Percentiles rank a stretch among this genome's conserved stretches.
Conservation (phyloP, 2,113 vertebrate genomes). For the Crotalus tigris region DNA sequence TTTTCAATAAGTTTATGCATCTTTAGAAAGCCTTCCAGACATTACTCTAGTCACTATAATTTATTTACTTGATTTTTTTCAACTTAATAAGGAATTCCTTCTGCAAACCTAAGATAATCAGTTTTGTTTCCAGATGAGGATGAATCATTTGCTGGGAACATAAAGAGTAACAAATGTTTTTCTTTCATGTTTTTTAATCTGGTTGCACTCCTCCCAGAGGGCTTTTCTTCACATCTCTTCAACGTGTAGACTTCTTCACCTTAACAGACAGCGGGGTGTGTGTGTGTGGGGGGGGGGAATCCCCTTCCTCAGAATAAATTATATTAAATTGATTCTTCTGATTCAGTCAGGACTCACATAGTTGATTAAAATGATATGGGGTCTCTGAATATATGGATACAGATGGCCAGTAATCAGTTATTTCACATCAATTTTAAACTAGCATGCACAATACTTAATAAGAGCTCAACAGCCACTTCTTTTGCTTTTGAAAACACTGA, state of each 20-base stretch:
- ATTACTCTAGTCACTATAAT: not conserved
- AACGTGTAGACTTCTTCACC: not conserved
- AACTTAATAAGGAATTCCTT: not conserved
- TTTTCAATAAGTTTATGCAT: not conserved
- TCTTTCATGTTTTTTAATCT: not conserved
- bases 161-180: no score
- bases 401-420: not conserved
- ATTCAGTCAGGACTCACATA: not conserved
- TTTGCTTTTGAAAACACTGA: not conserved
- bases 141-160: not conserved
- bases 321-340: not conserved
- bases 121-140: not conserved
- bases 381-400: not conserved
- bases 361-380: not conserved
- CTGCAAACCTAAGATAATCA: not conserved
- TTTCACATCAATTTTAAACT: not conserved
- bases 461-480: not conserved
- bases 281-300: not conserved
- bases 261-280: not conserved
- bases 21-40: not conserved
- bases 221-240: not conserved
- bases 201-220: not conserved
- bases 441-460: not conserved
- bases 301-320: not conserved
- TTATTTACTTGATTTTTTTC: not conserved